A percentile compares a stretch with the other conserved stretches of the same genome.
phyloP scores from a whole-genome alignment of 2,888 invertebrate species.

The Papilio gigon region DNA sequence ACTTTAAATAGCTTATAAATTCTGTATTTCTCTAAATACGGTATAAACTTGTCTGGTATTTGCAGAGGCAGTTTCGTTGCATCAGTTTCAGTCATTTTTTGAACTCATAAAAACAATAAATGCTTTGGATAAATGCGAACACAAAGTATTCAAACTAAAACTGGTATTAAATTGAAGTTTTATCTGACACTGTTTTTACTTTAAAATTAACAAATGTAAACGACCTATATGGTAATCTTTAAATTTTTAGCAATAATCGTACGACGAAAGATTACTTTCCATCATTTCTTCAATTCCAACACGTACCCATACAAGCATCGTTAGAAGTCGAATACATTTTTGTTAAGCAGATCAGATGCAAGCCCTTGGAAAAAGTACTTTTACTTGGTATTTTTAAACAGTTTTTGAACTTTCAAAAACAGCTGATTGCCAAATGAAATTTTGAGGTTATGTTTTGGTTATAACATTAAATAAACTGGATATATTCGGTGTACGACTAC shows the following conservation, averaged over 20 bases:
- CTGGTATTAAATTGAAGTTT: neutral
- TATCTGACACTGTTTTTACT: neutral
- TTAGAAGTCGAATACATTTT: neutral
- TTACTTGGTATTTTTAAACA: neutral
- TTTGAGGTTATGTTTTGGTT: constrained; percentile 55
- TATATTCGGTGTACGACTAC: constrained; percentile 54
- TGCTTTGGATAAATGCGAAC: neutral
- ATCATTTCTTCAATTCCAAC: neutral
- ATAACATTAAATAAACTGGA: constrained; percentile 43
- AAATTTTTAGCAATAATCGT: neutral
- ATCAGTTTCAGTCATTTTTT: constrained; percentile 74
- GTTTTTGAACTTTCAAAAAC: constrained; percentile 34
- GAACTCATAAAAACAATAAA: neutral
- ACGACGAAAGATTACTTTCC: neutral
- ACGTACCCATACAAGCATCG: neutral
- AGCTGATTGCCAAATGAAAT: constrained; percentile 44
- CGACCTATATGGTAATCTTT: neutral
- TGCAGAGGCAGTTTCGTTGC: constrained; percentile 64
- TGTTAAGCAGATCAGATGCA: neutral
- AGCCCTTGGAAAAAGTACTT: neutral
- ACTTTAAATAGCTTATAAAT: constrained; percentile 86
- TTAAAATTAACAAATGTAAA: neutral
- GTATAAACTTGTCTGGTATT: constrained; percentile 80
- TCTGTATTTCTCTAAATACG: constrained; percentile 85
- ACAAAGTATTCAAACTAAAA: neutral